Conservation (phyloP, 2,797 vertebrate species). For the Limnodromus scolopaceus region DNA sequence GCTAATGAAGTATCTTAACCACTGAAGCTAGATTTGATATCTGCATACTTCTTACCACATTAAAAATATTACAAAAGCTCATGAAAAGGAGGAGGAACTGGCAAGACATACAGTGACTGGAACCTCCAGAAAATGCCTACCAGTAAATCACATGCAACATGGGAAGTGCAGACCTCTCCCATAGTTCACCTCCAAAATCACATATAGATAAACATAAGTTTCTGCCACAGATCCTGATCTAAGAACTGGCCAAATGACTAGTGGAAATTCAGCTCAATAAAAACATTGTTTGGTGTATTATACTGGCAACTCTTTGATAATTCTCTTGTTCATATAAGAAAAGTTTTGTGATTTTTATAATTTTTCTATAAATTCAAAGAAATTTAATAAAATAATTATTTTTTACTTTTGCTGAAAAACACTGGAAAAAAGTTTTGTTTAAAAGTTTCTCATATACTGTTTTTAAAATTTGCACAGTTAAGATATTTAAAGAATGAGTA, state of each 20-base stretch:
- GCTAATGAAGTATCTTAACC: background rate
- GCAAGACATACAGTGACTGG: background rate
- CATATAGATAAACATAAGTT: background rate
- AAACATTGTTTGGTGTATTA: background rate
- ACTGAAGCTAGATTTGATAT: background rate
- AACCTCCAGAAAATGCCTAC: background rate
- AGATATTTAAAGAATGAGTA: background rate
- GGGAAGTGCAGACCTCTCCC: background rate
- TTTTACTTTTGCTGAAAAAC: background rate
- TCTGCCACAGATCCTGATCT: background rate
- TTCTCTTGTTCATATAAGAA: background rate
- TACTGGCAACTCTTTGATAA: background rate
- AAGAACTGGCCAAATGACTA: background rate
- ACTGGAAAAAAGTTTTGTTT: no score
- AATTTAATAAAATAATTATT: background rate
- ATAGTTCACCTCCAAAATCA: background rate
- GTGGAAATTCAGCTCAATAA: background rate
- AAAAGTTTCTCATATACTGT: background rate
- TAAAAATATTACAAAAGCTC: background rate
- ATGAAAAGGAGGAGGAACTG: background rate
- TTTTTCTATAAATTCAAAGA: background rate
- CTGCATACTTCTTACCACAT: background rate
- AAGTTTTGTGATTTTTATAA: background rate
- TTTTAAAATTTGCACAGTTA: background rate
- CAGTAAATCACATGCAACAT: background rate